These are phyloP conservation scores for Cheilosia pagana DNA, from an alignment of 2,888 invertebrate genomes.

Conservation along the genomic window DNA sequence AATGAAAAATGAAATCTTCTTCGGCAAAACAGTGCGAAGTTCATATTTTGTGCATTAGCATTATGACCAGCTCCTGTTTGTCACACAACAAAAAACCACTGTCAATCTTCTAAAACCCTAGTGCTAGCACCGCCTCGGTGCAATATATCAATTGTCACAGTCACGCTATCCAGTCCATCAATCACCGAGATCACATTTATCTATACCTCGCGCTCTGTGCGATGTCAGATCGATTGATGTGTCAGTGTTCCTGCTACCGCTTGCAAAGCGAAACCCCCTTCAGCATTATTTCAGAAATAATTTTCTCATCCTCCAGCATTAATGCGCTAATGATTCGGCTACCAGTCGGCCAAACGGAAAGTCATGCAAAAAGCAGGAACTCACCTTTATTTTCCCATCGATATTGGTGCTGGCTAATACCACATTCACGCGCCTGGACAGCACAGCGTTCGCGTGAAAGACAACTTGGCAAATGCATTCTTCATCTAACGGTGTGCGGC, in stretches of 20 bases:
- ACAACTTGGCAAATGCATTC: constrained; percentile 55
- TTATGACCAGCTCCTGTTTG: no score
- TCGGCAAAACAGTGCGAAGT: no score
- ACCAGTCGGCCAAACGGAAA: constrained; percentile 66
- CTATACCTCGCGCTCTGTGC: constrained; percentile 19
- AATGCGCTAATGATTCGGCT: constrained; percentile 73
- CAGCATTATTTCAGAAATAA: constrained; percentile 57
- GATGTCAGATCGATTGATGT: constrained; percentile 64
- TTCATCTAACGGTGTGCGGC: constrained; percentile 69
- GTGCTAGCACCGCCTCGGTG: neutral
- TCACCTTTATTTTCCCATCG: constrained; percentile 71
- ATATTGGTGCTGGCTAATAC: constrained; percentile 53
- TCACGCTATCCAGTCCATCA: constrained; percentile 50
- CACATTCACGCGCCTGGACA: constrained; percentile 71
- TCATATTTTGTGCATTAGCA: no score
- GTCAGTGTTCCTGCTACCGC: constrained; percentile 66
- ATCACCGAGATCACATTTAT: constrained; percentile 33
- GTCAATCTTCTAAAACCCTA: neutral
- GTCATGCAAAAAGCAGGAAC: constrained; percentile 70
- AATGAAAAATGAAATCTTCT: no score
- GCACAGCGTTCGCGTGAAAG: constrained; percentile 59
- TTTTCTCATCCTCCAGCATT: constrained; percentile 69
- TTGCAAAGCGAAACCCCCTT: constrained; percentile 38
- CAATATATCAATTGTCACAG: constrained; percentile 42
- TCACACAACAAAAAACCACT: neutral